Conservation (phyloP, 2,113 vertebrate species). For the Dipodomys ordii region DNA sequence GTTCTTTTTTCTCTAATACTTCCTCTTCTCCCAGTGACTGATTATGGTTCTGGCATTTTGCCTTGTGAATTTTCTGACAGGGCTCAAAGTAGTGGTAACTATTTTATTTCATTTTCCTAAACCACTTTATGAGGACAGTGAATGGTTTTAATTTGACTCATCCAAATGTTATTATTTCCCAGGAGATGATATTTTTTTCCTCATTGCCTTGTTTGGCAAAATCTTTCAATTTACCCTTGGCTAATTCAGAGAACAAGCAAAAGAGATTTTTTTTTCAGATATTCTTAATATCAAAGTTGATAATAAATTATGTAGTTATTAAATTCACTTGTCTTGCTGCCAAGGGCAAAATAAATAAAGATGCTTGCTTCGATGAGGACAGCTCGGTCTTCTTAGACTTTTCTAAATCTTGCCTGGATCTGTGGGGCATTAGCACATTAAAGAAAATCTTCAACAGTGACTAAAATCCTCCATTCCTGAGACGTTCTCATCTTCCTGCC, state of each 20-base stretch:
- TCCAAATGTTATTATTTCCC: constrained; percentile 67
- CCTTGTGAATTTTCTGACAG: constrained; percentile 64
- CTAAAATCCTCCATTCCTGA: constrained; percentile 43
- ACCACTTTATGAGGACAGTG: constrained; percentile 66
- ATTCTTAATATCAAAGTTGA: constrained; percentile 68
- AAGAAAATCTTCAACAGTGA: constrained; percentile 62
- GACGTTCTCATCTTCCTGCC: constrained; percentile 12
- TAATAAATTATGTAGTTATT: constrained; percentile 73
- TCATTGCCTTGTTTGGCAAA: constrained; percentile 68
- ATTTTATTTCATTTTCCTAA: constrained; percentile 78
- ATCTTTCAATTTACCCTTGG: constrained; percentile 65
- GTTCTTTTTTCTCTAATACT: neutral
- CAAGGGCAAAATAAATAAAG: constrained; percentile 73
- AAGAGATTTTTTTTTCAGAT: constrained; percentile 72
- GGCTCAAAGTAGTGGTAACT: constrained; percentile 56
- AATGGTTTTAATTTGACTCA: constrained; percentile 79
- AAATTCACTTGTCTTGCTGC: constrained; percentile 67
- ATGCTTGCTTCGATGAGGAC: constrained; percentile 59
- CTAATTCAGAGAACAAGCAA: constrained; percentile 64
- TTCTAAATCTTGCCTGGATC: constrained; percentile 65
- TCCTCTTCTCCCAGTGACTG: constrained; percentile 41
- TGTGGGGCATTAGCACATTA: constrained; percentile 66
- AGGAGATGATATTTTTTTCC: constrained; percentile 37
- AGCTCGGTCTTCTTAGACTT: constrained; percentile 40
- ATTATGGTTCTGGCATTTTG: constrained; percentile 43